These are phyloP conservation scores for Oscheius onirici DNA, from an alignment of 2,888 invertebrate genomes.

Conservation along the genomic window DNA sequence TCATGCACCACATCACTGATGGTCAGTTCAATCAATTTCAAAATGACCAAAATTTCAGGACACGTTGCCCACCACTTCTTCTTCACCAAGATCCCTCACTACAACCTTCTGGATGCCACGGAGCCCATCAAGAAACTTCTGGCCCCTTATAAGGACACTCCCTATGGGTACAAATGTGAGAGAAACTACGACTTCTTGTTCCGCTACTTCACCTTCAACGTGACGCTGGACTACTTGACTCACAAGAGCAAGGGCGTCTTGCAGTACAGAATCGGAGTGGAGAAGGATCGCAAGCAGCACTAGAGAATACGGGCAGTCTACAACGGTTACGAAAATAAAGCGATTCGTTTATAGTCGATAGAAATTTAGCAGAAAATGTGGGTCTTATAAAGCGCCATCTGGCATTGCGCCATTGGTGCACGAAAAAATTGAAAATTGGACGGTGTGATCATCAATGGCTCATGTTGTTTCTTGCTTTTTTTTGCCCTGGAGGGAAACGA, in stretches of 20 bases:
- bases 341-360: too few species aligned
- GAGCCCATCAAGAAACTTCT: constrained; percentile 55
- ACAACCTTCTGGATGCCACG: constrained; percentile 66
- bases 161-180: constrained; percentile 63
- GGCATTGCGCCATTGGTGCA: too few species aligned
- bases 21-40: constrained; percentile 23
- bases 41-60: constrained; percentile 45
- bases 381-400: too few species aligned
- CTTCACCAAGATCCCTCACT: constrained; percentile 69
- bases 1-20: constrained; percentile 61
- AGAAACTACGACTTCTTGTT: constrained; percentile 63
- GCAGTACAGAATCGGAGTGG: constrained; percentile 57
- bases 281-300: constrained; percentile 22
- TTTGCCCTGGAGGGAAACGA: too few species aligned
- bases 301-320: neutral
- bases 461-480: too few species aligned
- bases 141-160: constrained; percentile 46
- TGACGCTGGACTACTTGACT: constrained; percentile 64
- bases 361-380: too few species aligned
- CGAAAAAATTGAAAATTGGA: neutral
- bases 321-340: too few species aligned
- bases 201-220: constrained; percentile 63
- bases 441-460: neutral
- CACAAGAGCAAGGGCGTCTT: constrained; percentile 67
- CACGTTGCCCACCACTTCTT: constrained; percentile 70